Conservation (phyloP, 64 coral and sea anemone genomes). For the Actinia tenebrosa region DNA sequence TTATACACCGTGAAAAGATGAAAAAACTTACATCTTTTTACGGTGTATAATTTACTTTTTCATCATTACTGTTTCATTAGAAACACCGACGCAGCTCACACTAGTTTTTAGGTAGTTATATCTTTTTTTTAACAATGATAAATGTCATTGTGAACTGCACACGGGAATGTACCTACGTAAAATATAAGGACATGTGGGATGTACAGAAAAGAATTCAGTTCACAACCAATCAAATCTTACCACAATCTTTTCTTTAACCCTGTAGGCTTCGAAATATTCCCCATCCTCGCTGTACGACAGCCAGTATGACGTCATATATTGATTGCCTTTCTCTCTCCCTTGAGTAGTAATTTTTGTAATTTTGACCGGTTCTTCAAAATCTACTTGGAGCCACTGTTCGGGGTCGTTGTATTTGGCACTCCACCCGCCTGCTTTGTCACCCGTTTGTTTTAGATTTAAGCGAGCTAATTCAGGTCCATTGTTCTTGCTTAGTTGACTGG, state of each 20-base stretch:
- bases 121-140: no score
- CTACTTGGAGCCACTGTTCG: constrained; percentile 26
- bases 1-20: no score
- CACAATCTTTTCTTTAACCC: constrained; percentile 4
- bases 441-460: constrained; percentile 12
- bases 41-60: no score
- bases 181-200: no score
- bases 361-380: constrained; percentile 25
- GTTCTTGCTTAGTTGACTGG: constrained; percentile 48
- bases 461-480: constrained; percentile 52
- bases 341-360: constrained; percentile 37
- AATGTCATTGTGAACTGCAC: no score
- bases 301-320: constrained; percentile 35
- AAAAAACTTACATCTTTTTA: no score
- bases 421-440: constrained; percentile 54
- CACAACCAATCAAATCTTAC: background rate
- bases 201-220: no score
- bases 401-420: constrained; percentile 48
- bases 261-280: constrained; percentile 28
- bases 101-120: no score
- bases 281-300: constrained; percentile 47
- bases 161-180: no score
- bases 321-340: constrained; percentile 4
- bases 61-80: no score
- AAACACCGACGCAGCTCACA: no score